Percentiles rank a stretch among this genome's conserved stretches.
Evolutionary conservation across 1,140 invertebrate genomes (phyloP).

Genomic region (Thalassaphorura encarpata): DNA sequence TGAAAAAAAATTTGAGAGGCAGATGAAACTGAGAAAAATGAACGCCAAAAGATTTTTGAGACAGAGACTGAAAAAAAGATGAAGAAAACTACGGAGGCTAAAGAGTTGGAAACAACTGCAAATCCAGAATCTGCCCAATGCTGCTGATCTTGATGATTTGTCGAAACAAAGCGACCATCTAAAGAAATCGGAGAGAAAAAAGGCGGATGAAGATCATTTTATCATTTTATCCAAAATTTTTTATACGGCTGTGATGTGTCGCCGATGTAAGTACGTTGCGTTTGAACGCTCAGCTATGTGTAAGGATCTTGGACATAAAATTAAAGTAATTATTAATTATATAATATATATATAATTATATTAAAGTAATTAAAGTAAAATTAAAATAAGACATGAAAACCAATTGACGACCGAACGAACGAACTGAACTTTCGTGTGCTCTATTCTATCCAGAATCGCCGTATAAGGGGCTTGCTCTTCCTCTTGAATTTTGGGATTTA

Average conservation of each 20-base stretch:
- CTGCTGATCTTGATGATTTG: not conserved
- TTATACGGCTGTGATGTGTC: constrained; percentile 78
- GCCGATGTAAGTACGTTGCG: constrained; percentile 74
- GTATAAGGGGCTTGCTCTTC: no score
- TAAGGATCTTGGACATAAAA: constrained; percentile 64
- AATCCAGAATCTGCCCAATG: not conserved
- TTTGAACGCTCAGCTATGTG: constrained; percentile 74
- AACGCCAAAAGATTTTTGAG: no score
- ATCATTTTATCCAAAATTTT: constrained; percentile 65
- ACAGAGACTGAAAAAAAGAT: constrained; percentile 37
- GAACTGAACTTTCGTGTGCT: no score
- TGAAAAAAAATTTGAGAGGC: no score
- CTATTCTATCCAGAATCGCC: no score
- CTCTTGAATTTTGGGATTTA: no score
- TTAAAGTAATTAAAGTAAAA: no score
- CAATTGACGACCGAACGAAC: no score
- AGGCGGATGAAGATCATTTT: constrained; percentile 88
- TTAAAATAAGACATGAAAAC: no score
- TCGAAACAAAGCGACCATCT: constrained; percentile 76
- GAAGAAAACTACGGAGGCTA: not conserved
- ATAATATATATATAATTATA: no score
- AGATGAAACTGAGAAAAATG: not conserved
- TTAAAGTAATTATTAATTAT: constrained; percentile 65
- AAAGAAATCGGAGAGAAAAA: constrained; percentile 73
- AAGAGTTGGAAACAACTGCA: not conserved